Evolutionary conservation across 2,797 vertebrate species (phyloP).

Genomic region (Eospalax fontanierii): DNA sequence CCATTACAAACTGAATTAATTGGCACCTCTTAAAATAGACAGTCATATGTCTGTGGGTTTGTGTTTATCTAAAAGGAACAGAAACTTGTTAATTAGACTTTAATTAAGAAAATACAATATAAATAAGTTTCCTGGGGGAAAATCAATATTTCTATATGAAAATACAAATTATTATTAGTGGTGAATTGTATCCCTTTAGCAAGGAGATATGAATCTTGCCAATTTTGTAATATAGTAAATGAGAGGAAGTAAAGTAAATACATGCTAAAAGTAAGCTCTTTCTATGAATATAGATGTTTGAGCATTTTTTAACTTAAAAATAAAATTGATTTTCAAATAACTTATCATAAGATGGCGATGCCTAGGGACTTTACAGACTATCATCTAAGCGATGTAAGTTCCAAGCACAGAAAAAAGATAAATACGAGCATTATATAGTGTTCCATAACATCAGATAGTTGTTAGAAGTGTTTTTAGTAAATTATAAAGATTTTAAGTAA

Average conservation of each 20-base stretch:
- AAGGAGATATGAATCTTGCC: constrained; percentile 69
- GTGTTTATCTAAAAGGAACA: constrained; percentile 73
- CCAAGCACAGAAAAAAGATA: background rate
- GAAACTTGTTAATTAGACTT: constrained; percentile 78
- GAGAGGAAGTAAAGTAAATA: constrained; percentile 9
- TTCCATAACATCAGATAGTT: background rate
- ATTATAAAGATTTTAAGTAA: background rate
- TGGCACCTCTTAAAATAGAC: constrained; percentile 66
- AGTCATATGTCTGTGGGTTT: constrained; percentile 53
- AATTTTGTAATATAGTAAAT: constrained; percentile 65
- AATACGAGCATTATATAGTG: constrained; percentile 35
- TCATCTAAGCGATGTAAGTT: constrained; percentile 3
- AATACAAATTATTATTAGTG: constrained; percentile 77
- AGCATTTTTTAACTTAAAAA: constrained; percentile 21
- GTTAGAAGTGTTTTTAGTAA: background rate
- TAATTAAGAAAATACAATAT: constrained; percentile 76
- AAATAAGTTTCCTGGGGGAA: constrained; percentile 71
- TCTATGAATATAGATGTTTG: constrained; percentile 47
- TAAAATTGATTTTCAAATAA: constrained; percentile 72
- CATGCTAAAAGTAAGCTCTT: constrained; percentile 59
- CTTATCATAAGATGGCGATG: constrained; percentile 85
- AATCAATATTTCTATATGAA: constrained; percentile 73
- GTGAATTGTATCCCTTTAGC: constrained; percentile 63
- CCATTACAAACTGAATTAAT: constrained; percentile 68
- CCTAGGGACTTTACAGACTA: constrained; percentile 73